phyloP scores from a whole-genome alignment of 1,140 invertebrate species.

The Copidosoma floridanum region DNA sequence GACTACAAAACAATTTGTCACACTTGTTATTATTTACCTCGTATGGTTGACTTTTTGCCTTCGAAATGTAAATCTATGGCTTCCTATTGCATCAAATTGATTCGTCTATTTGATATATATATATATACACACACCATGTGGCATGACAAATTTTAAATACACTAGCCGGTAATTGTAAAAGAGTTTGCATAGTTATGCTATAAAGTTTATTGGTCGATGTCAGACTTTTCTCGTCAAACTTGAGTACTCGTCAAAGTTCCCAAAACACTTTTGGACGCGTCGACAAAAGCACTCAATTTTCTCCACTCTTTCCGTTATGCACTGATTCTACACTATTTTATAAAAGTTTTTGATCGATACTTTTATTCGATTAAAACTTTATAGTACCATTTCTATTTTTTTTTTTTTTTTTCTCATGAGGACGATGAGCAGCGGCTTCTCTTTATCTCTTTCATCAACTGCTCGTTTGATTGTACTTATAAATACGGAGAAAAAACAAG shows the following conservation, averaged over 20 bases:
- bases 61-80: no score
- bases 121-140: not conserved
- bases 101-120: no score
- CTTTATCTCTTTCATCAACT: no score
- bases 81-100: no score
- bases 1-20: slow-evolving; percentile 14
- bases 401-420: no score
- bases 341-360: no score
- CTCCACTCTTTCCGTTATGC: not conserved
- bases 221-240: no score
- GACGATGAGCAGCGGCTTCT: no score
- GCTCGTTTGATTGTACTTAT: no score
- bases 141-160: slow-evolving; percentile 23
- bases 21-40: not conserved
- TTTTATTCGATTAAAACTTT: no score
- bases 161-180: slow-evolving; percentile 23
- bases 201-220: slow-evolving; percentile 5
- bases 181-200: slow-evolving; percentile 1
- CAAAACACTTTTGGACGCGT: slow-evolving; percentile 29
- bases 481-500: not conserved
- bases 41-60: not conserved
- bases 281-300: slow-evolving; percentile 42
- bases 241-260: slow-evolving; percentile 48
- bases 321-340: no score
- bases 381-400: no score